Base-by-base conservation (phyloP, 1,140 invertebrate species). In the Drosophila santomea region DNA sequence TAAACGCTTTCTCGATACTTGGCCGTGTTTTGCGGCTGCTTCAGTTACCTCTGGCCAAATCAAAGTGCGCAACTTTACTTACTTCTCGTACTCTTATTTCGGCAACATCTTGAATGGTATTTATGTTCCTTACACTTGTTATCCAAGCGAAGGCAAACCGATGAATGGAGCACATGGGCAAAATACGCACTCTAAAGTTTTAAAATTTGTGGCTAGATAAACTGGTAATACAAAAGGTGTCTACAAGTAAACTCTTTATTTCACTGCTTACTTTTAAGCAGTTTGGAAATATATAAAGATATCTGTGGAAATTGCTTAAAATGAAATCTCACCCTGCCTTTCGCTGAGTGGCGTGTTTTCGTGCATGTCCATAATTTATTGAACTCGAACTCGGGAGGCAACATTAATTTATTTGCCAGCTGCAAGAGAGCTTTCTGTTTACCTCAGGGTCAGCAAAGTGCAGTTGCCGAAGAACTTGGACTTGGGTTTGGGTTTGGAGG, bases 1-100 rank as follows among this genome's bases (percentile, higher is more conserved):
- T 58, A 71, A 71, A 71, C 71, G 51, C 64, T 58, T 71, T 58
- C 43, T 71, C 44, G 44, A 57, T 68, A 66, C 61, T 68, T 68
- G 43, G 5, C 51, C 17, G 36, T 39, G 67, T 48, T 41, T 41
- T 25, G 25, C 15, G 48, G 43, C 36, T 32, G 35, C 51, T 43
- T 36, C 15, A 3, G 41, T 12, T 69, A 63, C 36, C 63, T 64
- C 28, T 68, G 64, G 45, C 45, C 20, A 69, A 68, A 56, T 69
- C 66, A 23, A 52, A 54, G 36, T 32, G 50, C 63, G 7, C 60
- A 57, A 71, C 44, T 57, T 50, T 41, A 15, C 43, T 50, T 28
- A 48, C 43, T 36, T 69, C 14, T 11, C 3, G 50, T 69, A 45
- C n/a, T 58, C 50, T 71, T 71, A 41, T 58, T 71, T 25, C 36